Base-by-base conservation (phyloP, 2,797 vertebrate genomes). In the Monodelphis domestica region DNA sequence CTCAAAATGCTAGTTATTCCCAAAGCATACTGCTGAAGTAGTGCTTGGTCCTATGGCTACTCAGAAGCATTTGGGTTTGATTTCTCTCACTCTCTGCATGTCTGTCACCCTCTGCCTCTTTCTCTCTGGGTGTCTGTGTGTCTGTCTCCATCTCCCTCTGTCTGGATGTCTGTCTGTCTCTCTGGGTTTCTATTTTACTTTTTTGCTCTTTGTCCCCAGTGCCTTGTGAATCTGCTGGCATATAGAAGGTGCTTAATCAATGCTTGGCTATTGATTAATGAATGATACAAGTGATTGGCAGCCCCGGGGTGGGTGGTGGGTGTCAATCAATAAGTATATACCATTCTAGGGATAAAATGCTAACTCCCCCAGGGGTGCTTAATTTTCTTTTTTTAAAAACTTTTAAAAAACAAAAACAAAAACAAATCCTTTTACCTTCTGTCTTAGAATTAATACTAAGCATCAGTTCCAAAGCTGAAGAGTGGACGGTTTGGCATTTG, bases 11-110 rank as follows among this genome's bases (percentile, higher is more conserved):
- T 70, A n/a, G 33, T 33, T n/a, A 14, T 15, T 78, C 2, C 17
- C 52, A 96, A 95, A 96, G 50, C 24, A 50, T 55, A 38, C 88
- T 53, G 53, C 53, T 52, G 17, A 91, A 89, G 52, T 53, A 70
- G 26, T 90, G 88, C 95, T 90, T 15, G 59, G 4, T 10, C 90
- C 70, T 93, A 59, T 54, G 56, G 56, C 30, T 90, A 50, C 91
- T 63, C 94, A 88, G 54, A 95, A 57, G 51, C 57, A 29, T 52
- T 3, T 53, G 57, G 6, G 17, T 91, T 94, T 50, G 38, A 3
- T 26, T 11, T 84, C 70, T 78, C 63, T 45, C 17, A 45, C 15
- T 78, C 30, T n/a, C 54, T 55, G 12, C 7, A 5, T 53, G 53
- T 53, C 53, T 53, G 5, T 53, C 53, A 5, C 53, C 2, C 53